Conservation (phyloP, 2,113 vertebrate species). For the Girardinichthys multiradiatus region DNA sequence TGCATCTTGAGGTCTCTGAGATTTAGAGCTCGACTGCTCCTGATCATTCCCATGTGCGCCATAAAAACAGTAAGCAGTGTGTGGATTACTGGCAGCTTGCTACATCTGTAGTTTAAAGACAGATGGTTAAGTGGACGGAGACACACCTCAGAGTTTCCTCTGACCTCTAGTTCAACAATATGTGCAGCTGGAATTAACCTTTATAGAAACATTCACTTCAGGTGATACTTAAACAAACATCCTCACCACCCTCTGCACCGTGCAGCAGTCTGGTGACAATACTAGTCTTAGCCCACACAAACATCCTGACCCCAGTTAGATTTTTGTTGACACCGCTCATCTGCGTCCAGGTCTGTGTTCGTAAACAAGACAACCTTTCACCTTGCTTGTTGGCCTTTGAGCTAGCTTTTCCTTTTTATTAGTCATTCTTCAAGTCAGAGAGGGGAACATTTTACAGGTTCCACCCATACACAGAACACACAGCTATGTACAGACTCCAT, state of each 20-base stretch:
- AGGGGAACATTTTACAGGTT: conserved; percentile 4
- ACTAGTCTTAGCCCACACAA: conserved; percentile 3
- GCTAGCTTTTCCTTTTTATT: conserved; percentile 25
- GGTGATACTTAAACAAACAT: background rate
- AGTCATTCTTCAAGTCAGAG: conserved; percentile 1
- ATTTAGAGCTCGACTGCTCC: conserved; percentile 23
- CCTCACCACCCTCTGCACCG: background rate
- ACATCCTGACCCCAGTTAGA: conserved; percentile 38
- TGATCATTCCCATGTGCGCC: conserved; percentile 19
- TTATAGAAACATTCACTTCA: background rate
- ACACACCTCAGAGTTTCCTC: background rate
- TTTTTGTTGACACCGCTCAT: conserved; percentile 36
- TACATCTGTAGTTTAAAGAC: background rate
- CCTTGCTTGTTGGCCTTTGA: conserved; percentile 20
- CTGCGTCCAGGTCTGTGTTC: conserved; percentile 24
- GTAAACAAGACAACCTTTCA: conserved; percentile 40
- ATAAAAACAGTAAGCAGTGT: conserved; percentile 18
- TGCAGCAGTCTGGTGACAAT: background rate
- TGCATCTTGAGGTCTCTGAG: conserved; percentile 16
- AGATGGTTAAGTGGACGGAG: background rate
- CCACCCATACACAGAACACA: background rate
- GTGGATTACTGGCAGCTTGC: conserved; percentile 5
- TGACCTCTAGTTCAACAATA: background rate
- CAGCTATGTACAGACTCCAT: background rate
- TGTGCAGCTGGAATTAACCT: too few species aligned